Evolutionary conservation across 2,888 invertebrate species (phyloP).

Genomic region (Eucera pruinosa): DNA sequence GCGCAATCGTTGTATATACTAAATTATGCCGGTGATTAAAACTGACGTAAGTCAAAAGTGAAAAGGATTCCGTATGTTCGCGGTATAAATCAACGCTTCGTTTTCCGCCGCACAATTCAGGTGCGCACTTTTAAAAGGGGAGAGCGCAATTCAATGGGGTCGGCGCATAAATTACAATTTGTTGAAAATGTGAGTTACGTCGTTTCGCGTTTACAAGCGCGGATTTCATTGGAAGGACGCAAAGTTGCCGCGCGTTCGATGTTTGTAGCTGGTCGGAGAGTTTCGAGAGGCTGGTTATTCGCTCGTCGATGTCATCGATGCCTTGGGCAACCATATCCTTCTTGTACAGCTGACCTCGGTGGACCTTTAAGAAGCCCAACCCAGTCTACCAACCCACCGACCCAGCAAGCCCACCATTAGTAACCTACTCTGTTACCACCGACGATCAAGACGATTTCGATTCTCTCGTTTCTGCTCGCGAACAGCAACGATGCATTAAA

Average conservation of each 20-base stretch:
- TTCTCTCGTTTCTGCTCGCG: conserved; percentile 68
- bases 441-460: conserved; percentile 74
- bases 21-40: no score
- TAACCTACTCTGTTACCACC: conserved; percentile 73
- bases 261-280: conserved; percentile 55
- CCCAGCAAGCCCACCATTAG: conserved; percentile 78
- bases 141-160: conserved; percentile 10
- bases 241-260: conserved; percentile 40
- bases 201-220: conserved; percentile 60
- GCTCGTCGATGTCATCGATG: conserved; percentile 82
- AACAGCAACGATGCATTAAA: conserved; percentile 72
- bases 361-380: conserved; percentile 80
- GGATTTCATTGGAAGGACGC: conserved; percentile 68
- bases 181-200: no score
- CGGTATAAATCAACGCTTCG: no score
- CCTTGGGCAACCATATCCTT: conserved; percentile 81
- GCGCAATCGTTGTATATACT: no score
- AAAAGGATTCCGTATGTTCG: no score
- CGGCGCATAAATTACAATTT: no score
- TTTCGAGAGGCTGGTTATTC: conserved; percentile 77
- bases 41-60: no score
- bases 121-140: background rate
- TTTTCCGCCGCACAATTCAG: no score
- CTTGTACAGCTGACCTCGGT: conserved; percentile 80
- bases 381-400: conserved; percentile 78